Evolutionary conservation across 2,888 invertebrate genomes (phyloP).

Genomic region (Drosophila trichaetosa): DNA sequence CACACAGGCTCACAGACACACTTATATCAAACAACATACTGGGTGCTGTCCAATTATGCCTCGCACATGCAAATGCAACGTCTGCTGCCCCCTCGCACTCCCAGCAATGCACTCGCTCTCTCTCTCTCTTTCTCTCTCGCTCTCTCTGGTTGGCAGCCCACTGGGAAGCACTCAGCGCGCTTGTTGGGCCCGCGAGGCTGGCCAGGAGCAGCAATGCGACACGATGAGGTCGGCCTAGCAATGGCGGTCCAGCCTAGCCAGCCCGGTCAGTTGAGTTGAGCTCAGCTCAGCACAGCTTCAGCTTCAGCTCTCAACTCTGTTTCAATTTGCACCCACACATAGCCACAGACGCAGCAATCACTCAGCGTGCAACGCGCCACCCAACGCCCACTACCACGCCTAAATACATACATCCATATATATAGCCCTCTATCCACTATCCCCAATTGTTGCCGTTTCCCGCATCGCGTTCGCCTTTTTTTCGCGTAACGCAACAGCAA

Average conservation of each 20-base stretch:
- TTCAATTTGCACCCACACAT: constrained; percentile 76
- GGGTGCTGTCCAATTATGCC: constrained; percentile 77
- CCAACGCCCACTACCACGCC: constrained; percentile 30
- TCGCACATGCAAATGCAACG: constrained; percentile 79
- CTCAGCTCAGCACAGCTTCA: constrained; percentile 26
- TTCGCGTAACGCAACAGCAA: constrained; percentile 68
- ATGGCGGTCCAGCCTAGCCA: constrained; percentile 6
- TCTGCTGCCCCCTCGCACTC: constrained; percentile 26
- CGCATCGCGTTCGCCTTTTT: constrained; percentile 55
- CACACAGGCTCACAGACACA: constrained; percentile 3
- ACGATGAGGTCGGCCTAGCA: constrained; percentile 42
- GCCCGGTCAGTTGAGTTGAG: constrained; percentile 28
- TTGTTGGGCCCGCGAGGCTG: constrained; percentile 74
- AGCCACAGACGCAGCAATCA: constrained; percentile 60
- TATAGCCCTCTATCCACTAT: constrained; percentile 13
- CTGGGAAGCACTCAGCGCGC: constrained; percentile 70
- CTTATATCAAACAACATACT: constrained; percentile 41
- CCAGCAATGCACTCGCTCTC: neutral
- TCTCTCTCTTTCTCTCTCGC: neutral
- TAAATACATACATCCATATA: neutral
- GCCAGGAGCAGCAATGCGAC: constrained; percentile 73
- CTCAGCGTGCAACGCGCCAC: constrained; percentile 60
- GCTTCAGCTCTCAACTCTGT: constrained; percentile 62
- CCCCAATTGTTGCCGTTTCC: constrained; percentile 44
- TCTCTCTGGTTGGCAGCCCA: constrained; percentile 18